phyloP scores from a whole-genome alignment of 2,888 invertebrate genomes.

The Unio delphinus region DNA sequence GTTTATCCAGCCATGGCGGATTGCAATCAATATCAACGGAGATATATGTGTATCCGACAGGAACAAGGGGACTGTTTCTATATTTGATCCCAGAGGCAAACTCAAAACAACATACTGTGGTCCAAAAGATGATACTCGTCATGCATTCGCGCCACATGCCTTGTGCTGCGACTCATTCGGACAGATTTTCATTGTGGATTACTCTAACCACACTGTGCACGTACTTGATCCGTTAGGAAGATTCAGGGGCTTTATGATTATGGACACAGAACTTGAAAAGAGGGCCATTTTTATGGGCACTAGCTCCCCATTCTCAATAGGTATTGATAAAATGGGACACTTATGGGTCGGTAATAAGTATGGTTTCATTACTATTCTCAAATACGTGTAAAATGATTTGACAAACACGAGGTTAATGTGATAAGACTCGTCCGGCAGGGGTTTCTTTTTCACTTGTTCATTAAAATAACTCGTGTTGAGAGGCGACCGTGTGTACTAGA shows the following conservation, averaged over 20 bases:
- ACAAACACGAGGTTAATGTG: no score
- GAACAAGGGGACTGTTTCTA: slow-evolving; percentile 31
- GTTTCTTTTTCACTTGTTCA: no score
- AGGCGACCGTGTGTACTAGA: no score
- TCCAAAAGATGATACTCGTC: slow-evolving; percentile 20
- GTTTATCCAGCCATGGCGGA: slow-evolving; percentile 34
- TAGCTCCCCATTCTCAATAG: slow-evolving; percentile 34
- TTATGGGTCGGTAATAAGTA: slow-evolving; percentile 40
- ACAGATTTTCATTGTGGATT: slow-evolving; percentile 46
- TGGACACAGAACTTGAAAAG: slow-evolving; percentile 38
- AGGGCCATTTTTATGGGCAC: slow-evolving; percentile 39
- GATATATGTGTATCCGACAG: slow-evolving; percentile 50
- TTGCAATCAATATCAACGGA: slow-evolving; percentile 47
- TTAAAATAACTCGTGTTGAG: no score
- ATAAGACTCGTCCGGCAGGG: no score
- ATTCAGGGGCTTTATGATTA: slow-evolving; percentile 35
- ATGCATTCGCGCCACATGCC: slow-evolving; percentile 40
- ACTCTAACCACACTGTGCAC: slow-evolving; percentile 42
- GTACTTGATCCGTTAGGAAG: slow-evolving; percentile 32
- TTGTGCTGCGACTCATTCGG: slow-evolving; percentile 46
- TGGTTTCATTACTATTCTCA: slow-evolving; percentile 33
- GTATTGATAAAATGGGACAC: slow-evolving; percentile 27
- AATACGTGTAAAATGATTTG: slow-evolving; percentile 8
- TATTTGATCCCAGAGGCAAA: slow-evolving; percentile 34
- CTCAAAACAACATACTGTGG: slow-evolving; percentile 28